Percentiles rank a stretch among this genome's conserved stretches.
These are phyloP conservation scores for Sorex maritimensis DNA, from an alignment of 2,797 vertebrate genomes.

Conservation along the genomic window DNA sequence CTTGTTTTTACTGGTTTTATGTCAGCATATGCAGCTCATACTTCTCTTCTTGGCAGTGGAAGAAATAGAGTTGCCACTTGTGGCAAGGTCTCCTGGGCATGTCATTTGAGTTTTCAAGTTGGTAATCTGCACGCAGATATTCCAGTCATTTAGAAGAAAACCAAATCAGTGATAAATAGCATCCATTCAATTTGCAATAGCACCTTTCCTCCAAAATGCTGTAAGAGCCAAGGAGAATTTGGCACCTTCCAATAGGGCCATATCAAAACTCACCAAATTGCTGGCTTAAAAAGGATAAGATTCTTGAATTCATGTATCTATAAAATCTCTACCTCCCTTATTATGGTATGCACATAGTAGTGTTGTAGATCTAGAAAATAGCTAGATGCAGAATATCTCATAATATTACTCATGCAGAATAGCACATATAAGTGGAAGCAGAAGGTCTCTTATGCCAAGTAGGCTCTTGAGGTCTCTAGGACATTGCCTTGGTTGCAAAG, in stretches of 20 bases:
- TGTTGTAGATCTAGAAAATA: conserved; percentile 33
- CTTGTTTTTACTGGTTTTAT: no score
- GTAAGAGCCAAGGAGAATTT: conserved; percentile 65
- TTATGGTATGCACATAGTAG: not conserved
- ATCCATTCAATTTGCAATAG: conserved; percentile 70
- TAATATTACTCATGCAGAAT: not conserved
- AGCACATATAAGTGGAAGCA: conserved; percentile 49
- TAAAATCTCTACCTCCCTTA: conserved; percentile 37
- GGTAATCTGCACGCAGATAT: conserved; percentile 79
- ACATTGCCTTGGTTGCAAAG: not conserved
- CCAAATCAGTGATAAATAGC: conserved; percentile 71
- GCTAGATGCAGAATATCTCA: conserved; percentile 60
- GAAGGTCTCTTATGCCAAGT: conserved; percentile 54
- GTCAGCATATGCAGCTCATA: not conserved
- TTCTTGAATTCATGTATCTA: conserved; percentile 49
- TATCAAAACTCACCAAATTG: conserved; percentile 67
- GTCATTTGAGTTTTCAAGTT: conserved; percentile 54
- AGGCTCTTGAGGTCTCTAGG: conserved; percentile 59
- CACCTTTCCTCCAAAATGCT: conserved; percentile 76
- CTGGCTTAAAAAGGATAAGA: conserved; percentile 75
- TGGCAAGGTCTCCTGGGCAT: conserved; percentile 42
- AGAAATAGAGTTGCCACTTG: conserved; percentile 69
- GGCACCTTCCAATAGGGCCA: conserved; percentile 59
- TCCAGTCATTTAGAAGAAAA: conserved; percentile 79
- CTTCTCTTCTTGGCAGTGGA: conserved; percentile 57